Evolutionary conservation across 2,888 invertebrate species (phyloP).

Genomic region (Leptopilina myrica): DNA sequence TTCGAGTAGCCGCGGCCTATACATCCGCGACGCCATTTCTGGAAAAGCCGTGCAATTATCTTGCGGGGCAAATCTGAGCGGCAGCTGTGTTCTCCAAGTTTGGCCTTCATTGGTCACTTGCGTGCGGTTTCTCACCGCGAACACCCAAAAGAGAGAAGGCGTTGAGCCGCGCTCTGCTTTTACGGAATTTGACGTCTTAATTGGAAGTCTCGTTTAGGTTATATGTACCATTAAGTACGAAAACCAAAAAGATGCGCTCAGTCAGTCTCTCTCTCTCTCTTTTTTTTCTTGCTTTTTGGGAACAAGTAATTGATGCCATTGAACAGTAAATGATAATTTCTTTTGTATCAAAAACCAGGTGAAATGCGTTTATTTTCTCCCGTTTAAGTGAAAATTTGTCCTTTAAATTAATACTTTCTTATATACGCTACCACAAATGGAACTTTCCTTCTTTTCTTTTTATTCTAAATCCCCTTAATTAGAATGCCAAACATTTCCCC

Average conservation of each 20-base stretch:
- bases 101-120: constrained; percentile 58
- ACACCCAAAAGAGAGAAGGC: constrained; percentile 45
- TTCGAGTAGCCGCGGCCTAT: constrained; percentile 47
- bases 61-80: constrained; percentile 73
- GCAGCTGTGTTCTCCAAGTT: constrained; percentile 73
- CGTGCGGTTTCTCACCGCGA: constrained; percentile 59
- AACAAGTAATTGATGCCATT: too few relatives aligned
- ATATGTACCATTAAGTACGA: constrained; percentile 14
- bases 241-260: background rate
- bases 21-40: constrained; percentile 65
- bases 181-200: constrained; percentile 74
- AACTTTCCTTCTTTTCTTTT: too few relatives aligned
- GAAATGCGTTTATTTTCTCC: too few relatives aligned
- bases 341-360: too few relatives aligned
- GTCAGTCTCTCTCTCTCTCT: background rate
- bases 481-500: too few relatives aligned
- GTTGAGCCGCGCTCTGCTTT: constrained; percentile 57
- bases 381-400: too few relatives aligned
- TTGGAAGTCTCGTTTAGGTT: constrained; percentile 65
- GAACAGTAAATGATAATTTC: too few relatives aligned
- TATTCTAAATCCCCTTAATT: too few relatives aligned
- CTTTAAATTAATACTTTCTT: too few relatives aligned
- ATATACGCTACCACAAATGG: too few relatives aligned
- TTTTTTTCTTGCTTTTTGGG: background rate
- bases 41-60: constrained; percentile 75